Evolutionary conservation across 2,797 vertebrate genomes (phyloP), one percentile per base, ranked within the genome.

Genomic region (Acrocephalus scirpaceus): DNA sequence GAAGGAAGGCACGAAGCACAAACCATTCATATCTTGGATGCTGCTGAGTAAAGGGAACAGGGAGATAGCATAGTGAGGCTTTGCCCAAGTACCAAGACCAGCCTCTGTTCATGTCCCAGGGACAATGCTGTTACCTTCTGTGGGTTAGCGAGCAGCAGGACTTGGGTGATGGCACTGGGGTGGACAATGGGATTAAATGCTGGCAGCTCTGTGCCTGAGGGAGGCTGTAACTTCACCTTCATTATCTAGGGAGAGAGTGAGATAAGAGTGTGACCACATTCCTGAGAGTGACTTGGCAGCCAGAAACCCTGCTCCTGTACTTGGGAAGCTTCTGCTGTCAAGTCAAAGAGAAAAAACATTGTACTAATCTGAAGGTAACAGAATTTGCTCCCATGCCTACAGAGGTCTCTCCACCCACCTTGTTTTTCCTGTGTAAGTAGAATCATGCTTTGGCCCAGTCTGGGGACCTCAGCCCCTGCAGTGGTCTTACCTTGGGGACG

Each of bases 171-270:
- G 42, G 99, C 99, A 25, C 99, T 98, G 47, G 99, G 99, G 95
- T 99, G 99, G 90, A 99, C 96, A 16, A 99, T 98, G 89, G 99
- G 99, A 94, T 99, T 99, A 96, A 99, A 99, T 0, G 99, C 98
- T 0, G 99, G 99, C 88, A 99, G 98, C 92, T 99, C 99, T 0
- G 98, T 99, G 80, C 98, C 99, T 1, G 99, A 99, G 17, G 99
- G 99, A 17, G 99, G 99, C 98, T 99, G 99, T 51, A 99, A 97
- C 96, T 99, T 99, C 93, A 99, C 99, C 88, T 98, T 99, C 99
- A 99, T 99, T 88, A 98, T 98, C 99, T 99, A 93, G 5, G 47
- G 44, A 78, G 17, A 70, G 34, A 64, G 48, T 9, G 34, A 70
- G 34, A 47, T 48, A 48, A 56, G 16, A 85, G 10, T 61, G 64